Conservation (phyloP, 1,140 invertebrate genomes). For the Ostrea denselamellosa region DNA sequence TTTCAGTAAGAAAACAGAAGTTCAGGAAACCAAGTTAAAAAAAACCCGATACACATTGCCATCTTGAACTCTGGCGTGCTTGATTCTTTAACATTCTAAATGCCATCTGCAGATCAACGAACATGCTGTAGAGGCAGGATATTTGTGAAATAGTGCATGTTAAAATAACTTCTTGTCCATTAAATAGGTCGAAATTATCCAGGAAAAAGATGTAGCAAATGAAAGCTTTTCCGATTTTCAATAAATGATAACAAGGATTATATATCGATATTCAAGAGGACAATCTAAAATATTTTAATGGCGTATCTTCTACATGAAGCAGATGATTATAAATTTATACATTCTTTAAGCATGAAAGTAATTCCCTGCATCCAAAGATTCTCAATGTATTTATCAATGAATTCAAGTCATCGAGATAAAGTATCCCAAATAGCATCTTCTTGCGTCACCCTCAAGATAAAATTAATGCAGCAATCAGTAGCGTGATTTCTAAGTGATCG, state of each 20-base stretch:
- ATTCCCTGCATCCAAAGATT: background rate
- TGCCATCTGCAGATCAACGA: no score
- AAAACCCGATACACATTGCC: no score
- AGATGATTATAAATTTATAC: background rate
- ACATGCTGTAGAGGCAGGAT: no score
- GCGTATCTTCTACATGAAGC: background rate
- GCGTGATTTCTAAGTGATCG: background rate
- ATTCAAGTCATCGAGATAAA: slow-evolving; percentile 18
- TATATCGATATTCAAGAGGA: background rate
- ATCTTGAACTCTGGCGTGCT: no score
- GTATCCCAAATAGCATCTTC: background rate
- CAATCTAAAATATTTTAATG: background rate
- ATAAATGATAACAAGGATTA: background rate
- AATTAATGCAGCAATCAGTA: slow-evolving; percentile 18
- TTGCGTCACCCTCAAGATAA: slow-evolving; percentile 6
- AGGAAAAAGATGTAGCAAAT: no score
- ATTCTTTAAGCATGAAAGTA: background rate
- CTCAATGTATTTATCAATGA: background rate
- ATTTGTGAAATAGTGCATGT: no score
- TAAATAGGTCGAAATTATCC: no score
- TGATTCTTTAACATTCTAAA: no score
- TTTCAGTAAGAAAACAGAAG: no score
- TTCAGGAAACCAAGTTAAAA: no score
- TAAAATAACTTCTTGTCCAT: no score
- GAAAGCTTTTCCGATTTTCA: no score